Percentiles rank a stretch among this genome's conserved stretches.
These are phyloP conservation scores for Coluber constrictor DNA, from an alignment of 2,797 vertebrate genomes.

Conservation along the genomic window DNA sequence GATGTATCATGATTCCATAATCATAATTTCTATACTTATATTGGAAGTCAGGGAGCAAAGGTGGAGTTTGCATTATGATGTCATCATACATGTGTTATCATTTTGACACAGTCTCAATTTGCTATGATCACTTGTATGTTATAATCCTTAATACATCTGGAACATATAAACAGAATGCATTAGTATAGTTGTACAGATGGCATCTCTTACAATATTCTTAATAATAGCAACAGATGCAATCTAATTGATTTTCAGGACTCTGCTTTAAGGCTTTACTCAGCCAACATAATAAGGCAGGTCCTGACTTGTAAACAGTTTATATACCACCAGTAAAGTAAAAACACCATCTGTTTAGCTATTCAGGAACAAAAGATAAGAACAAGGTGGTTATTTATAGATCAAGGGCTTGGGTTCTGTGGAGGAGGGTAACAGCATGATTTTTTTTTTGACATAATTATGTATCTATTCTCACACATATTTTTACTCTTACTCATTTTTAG, in stretches of 20 bases:
- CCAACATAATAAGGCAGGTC: constrained; percentile 32
- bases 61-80: background rate
- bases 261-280: constrained; percentile 47
- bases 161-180: background rate
- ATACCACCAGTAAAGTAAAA: background rate
- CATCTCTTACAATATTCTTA: constrained; percentile 19
- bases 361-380: background rate
- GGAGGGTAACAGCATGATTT: background rate
- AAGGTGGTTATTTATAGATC: background rate
- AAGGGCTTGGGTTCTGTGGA: background rate
- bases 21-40: background rate
- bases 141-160: constrained; percentile 27
- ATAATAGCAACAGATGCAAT: constrained; percentile 28
- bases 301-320: constrained; percentile 18
- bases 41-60: background rate
- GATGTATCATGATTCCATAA: background rate
- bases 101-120: background rate
- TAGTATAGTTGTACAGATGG: background rate
- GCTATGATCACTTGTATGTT: background rate
- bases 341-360: constrained; percentile 14
- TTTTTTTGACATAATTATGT: background rate
- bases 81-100: background rate
- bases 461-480: background rate
- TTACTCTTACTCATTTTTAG: background rate
- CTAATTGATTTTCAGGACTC: constrained; percentile 38